A percentile compares a stretch with the other conserved stretches of the same genome.
phyloP scores from a whole-genome alignment of 2,888 invertebrate genomes.

The Clivina fossor region DNA sequence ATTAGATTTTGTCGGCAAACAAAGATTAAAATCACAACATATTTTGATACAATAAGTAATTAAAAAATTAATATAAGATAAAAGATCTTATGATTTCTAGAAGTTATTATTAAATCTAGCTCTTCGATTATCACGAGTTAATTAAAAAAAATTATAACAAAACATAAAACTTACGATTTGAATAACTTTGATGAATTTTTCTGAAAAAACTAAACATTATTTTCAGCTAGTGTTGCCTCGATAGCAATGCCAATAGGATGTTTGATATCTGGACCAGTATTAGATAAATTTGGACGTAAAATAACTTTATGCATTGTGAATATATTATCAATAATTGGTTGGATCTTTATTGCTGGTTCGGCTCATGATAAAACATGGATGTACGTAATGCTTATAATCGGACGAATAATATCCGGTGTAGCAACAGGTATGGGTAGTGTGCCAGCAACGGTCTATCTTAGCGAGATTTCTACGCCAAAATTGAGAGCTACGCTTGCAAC shows the following conservation, averaged over 20 bases:
- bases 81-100: too few relatives aligned
- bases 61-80: too few relatives aligned
- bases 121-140: too few relatives aligned
- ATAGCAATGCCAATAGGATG: slow-evolving; percentile 60
- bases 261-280: slow-evolving; percentile 55
- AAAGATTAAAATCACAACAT: too few relatives aligned
- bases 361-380: slow-evolving; percentile 44
- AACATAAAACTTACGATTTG: too few relatives aligned
- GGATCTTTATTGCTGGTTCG: slow-evolving; percentile 56
- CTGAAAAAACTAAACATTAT: too few relatives aligned
- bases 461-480: slow-evolving; percentile 55
- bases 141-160: too few relatives aligned
- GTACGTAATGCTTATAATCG: slow-evolving; percentile 52
- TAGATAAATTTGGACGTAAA: slow-evolving; percentile 58
- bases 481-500: slow-evolving; percentile 58
- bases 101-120: too few relatives aligned
- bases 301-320: slow-evolving; percentile 55
- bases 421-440: slow-evolving; percentile 58
- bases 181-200: too few relatives aligned
- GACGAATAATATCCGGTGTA: slow-evolving; percentile 55
- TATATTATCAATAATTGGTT: slow-evolving; percentile 55
- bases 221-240: slow-evolving; percentile 58
- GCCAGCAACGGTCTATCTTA: slow-evolving; percentile 59
- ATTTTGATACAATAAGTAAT: too few relatives aligned
- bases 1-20: too few relatives aligned